Conservation (phyloP, 2,113 vertebrate genomes). For the Gracilinanus agilis region DNA sequence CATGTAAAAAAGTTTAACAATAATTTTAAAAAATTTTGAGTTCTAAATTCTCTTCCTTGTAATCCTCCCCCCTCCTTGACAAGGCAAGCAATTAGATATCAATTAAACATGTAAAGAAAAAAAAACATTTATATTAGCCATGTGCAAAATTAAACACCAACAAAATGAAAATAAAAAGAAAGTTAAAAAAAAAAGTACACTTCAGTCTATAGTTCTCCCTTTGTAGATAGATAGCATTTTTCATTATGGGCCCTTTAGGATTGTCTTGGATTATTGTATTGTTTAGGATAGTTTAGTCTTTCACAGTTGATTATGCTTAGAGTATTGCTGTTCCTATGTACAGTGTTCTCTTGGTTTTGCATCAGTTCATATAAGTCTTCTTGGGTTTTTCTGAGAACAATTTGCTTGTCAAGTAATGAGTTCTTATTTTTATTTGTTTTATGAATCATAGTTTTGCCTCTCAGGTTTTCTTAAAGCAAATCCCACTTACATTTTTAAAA, state of each 20-base stretch:
- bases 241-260: not conserved
- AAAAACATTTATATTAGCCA: too few species aligned
- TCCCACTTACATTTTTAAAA: not conserved
- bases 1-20: too few species aligned
- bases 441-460: too few species aligned
- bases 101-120: too few species aligned
- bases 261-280: not conserved
- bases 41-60: too few species aligned
- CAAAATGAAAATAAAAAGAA: too few species aligned
- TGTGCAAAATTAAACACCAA: too few species aligned
- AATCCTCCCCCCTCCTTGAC: too few species aligned
- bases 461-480: not conserved
- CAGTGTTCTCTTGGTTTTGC: not conserved
- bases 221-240: not conserved
- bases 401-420: not conserved
- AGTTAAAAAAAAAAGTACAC: too few species aligned
- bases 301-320: not conserved
- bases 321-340: not conserved
- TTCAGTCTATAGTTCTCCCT: too few species aligned
- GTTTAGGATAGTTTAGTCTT: not conserved
- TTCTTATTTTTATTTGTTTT: not conserved
- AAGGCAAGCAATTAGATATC: too few species aligned
- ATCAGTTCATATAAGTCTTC: not conserved
- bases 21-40: too few species aligned
- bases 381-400: not conserved